Base-by-base conservation (phyloP, 2,113 vertebrate genomes). In the Thunnus maccoyii region DNA sequence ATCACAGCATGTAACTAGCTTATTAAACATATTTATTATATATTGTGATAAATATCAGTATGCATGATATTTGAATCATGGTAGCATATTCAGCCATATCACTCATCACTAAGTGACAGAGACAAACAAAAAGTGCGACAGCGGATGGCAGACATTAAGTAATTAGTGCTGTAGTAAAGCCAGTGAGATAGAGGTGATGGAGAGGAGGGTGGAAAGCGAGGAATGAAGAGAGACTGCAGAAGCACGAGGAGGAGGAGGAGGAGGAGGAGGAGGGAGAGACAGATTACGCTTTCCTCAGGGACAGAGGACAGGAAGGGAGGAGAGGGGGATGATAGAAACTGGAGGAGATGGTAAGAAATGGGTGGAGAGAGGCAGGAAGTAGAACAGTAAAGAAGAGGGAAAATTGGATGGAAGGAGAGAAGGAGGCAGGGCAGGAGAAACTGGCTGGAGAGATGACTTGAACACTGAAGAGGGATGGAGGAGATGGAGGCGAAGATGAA, bases 221-320 rank as follows among this genome's bases (percentile, higher is more conserved):
- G 50, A 80, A 15, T 36, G 55, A 70, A 25, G 64, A 72, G 46
- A 60, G 25, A 76, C 44, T 44, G 36, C 36, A 41, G 36, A 41
- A 41, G 36, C 36, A 16, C 18, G 70, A 71, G 44, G 75, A 74
- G 32, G 67, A 36, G 86, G 71, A 69, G 58, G 72, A 52, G 50
- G 52, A 76, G 79, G 69, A n/a, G 50, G 36, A 83, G 46, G 74
- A 78, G 84, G 73, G 83, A 86, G 79, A 82, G 61, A 77, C 64
- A 73, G 80, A 88, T 86, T 79, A 84, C 27, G 1, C 56, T 66
- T 62, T 89, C 88, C 87, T 85, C 65, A 16, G 86, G 86, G 87
- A 88, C 74, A 54, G 86, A 78, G 50, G 85, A 85, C 82, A 73
- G 68, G 78, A 90, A 87, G 74, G 80, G 81, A 86, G 88, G 82